A percentile compares a stretch with the other conserved stretches of the same genome.
These are phyloP conservation scores for Drosophila borborema DNA, from an alignment of 2,888 invertebrate species.

Conservation along the genomic window DNA sequence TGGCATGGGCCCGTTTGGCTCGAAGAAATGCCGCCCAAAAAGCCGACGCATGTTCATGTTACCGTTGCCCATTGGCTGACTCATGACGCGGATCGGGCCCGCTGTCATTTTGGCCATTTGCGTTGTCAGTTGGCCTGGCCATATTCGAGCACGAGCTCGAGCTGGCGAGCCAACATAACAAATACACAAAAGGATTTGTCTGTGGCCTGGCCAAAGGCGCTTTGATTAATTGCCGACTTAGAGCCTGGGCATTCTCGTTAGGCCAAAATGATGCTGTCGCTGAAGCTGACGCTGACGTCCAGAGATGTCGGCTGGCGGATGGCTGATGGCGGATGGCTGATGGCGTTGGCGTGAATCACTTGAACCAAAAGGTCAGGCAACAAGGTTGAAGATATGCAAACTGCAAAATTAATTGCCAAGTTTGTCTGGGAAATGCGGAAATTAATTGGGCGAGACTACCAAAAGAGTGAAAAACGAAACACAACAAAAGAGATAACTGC, in stretches of 20 bases:
- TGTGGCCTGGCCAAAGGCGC: constrained; percentile 76
- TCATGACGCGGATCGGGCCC: constrained; percentile 68
- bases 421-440: constrained; percentile 79
- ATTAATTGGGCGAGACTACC: constrained; percentile 76
- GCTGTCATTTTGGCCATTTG: constrained; percentile 82
- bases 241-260: constrained; percentile 65
- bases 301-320: constrained; percentile 25
- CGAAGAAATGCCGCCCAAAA: constrained; percentile 69
- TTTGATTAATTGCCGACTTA: constrained; percentile 81
- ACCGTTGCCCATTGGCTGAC: constrained; percentile 79
- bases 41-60: constrained; percentile 72
- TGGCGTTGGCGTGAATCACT: constrained; percentile 81
- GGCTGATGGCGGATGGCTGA: constrained; percentile 28
- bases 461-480: constrained; percentile 26
- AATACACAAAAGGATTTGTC: constrained; percentile 73
- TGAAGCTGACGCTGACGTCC: constrained; percentile 44
- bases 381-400: constrained; percentile 81
- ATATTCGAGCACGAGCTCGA: constrained; percentile 55
- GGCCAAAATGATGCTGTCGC: constrained; percentile 52
- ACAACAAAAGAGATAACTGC: constrained; percentile 35
- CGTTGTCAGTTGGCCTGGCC: constrained; percentile 75
- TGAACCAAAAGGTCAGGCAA: constrained; percentile 80
- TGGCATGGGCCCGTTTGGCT: constrained; percentile 52
- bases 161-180: constrained; percentile 22
- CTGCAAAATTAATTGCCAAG: constrained; percentile 77